Evolutionary conservation across 1,140 invertebrate genomes (phyloP).

Genomic region (Heterodera schachtii): DNA sequence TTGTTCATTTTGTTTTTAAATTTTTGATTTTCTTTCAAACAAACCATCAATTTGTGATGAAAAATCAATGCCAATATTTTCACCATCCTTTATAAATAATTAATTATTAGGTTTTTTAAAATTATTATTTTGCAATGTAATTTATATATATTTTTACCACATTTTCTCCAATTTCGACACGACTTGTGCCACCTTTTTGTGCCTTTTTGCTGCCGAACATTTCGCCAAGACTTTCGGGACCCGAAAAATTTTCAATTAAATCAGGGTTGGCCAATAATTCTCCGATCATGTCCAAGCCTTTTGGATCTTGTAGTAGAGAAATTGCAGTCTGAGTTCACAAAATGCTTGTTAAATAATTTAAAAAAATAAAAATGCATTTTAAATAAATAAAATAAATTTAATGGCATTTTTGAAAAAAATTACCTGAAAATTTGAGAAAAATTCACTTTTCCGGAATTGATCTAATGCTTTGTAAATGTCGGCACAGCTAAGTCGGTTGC

Average conservation of each 20-base stretch:
- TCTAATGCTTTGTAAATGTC: constrained; percentile 65
- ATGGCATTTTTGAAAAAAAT: constrained; percentile 49
- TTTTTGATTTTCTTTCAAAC: constrained; percentile 22
- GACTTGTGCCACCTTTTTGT: constrained; percentile 6
- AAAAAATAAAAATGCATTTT: too few relatives aligned
- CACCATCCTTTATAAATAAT: constrained; percentile 46
- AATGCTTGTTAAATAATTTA: not conserved
- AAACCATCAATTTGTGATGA: constrained; percentile 47
- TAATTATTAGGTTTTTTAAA: not conserved
- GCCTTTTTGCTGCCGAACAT: constrained; percentile 8
- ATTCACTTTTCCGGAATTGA: constrained; percentile 59
- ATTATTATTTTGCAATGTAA: constrained; percentile 31
- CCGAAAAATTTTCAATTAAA: constrained; percentile 60
- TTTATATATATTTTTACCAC: constrained; percentile 23
- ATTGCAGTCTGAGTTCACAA: constrained; percentile 52
- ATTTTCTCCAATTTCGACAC: constrained; percentile 28
- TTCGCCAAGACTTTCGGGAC: constrained; percentile 31
- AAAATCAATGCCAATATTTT: constrained; percentile 58
- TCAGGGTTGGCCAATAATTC: constrained; percentile 62
- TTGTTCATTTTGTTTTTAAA: not conserved
- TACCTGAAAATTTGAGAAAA: constrained; percentile 64
- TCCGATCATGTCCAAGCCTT: constrained; percentile 62
- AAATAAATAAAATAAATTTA: not conserved
- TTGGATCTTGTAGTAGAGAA: constrained; percentile 60
- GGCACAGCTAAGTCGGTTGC: constrained; percentile 62